These are phyloP conservation scores for Eurystomus glaucurus DNA, from an alignment of 2,797 vertebrate genomes.

Conservation along the genomic window DNA sequence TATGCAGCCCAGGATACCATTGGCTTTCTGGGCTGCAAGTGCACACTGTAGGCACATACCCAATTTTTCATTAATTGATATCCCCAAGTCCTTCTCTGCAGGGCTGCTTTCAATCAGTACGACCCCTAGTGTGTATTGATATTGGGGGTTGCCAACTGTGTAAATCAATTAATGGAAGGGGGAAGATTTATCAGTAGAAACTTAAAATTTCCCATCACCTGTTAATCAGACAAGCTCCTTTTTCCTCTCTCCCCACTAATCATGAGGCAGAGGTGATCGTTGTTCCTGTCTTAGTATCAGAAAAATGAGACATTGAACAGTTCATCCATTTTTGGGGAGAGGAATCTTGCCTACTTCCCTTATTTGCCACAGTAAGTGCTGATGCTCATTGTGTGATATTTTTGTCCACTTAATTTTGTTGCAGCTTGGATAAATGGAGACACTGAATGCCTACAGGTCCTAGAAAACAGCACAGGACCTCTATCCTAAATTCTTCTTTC, in stretches of 20 bases:
- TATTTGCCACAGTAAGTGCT: background rate
- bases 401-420: background rate
- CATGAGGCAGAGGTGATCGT: background rate
- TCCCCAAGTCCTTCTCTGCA: background rate
- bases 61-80: background rate
- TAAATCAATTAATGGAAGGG: background rate
- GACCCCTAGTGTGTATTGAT: background rate
- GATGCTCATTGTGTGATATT: background rate
- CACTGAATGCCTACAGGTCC: background rate
- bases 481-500: background rate
- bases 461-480: background rate
- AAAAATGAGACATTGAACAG: background rate
- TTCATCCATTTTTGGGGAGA: background rate
- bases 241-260: background rate
- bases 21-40: background rate
- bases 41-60: rapidly evolving
- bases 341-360: background rate
- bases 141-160: background rate
- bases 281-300: background rate
- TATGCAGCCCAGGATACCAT: rapidly evolving
- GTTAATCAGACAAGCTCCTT: background rate
- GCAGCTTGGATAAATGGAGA: background rate
- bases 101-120: background rate
- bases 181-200: background rate
- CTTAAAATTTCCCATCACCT: background rate